Conservation (phyloP, 2,797 vertebrate species). For the Cuniculus paca region DNA sequence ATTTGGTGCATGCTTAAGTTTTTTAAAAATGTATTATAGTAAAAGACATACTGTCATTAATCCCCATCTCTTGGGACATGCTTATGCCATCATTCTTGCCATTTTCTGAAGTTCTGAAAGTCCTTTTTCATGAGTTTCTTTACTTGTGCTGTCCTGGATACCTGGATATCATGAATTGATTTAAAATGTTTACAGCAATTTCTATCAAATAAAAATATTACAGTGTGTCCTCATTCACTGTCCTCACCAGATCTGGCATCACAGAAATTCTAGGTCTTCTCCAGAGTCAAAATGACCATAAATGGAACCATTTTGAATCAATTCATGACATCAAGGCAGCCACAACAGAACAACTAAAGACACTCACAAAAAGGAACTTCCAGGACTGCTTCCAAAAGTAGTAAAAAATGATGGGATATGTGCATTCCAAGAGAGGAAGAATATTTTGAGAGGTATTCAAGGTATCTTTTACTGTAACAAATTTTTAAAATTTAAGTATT, state of each 20-base stretch:
- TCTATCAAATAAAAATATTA: neutral
- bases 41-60: neutral
- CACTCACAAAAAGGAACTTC: neutral
- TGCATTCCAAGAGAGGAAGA: neutral
- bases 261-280: neutral
- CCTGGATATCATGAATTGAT: neutral
- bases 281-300: neutral
- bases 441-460: neutral
- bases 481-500: neutral
- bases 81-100: neutral
- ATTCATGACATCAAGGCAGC: neutral
- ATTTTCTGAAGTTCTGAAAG: neutral
- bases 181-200: neutral
- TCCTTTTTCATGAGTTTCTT: neutral
- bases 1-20: neutral
- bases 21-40: neutral
- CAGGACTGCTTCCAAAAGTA: neutral
- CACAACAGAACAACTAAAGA: neutral
- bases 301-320: neutral
- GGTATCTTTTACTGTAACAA: neutral
- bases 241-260: neutral
- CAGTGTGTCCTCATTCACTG: neutral
- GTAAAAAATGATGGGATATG: neutral
- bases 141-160: neutral
- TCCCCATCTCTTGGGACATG: neutral